A percentile compares a stretch with the other conserved stretches of the same genome.
Evolutionary conservation across 2,113 vertebrate genomes (phyloP).

Genomic region (Bambusicola thoracicus): DNA sequence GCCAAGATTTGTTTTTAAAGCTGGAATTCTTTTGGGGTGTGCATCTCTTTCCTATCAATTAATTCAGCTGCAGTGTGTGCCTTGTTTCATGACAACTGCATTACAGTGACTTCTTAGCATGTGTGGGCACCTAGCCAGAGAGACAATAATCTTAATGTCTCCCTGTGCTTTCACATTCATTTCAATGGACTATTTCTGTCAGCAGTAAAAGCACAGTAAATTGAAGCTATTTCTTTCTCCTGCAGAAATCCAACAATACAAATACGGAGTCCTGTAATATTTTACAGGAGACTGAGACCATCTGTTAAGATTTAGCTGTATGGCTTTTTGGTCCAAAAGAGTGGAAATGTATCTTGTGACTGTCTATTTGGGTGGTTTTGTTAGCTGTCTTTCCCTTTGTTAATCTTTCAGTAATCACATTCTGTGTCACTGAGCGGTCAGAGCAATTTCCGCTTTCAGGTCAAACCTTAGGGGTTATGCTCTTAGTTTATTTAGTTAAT

Average conservation of each 20-base stretch:
- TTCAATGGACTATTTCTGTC: conserved; percentile 54
- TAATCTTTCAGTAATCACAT: conserved; percentile 50
- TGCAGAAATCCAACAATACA: conserved; percentile 30
- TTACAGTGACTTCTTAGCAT: conserved; percentile 20
- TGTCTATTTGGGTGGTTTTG: conserved; percentile 41
- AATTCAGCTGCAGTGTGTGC: conserved; percentile 2
- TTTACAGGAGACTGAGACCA: conserved; percentile 47
- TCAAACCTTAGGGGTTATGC: background rate
- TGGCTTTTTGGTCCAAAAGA: conserved; percentile 27
- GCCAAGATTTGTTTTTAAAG: conserved; percentile 26
- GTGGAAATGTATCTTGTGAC: conserved; percentile 52
- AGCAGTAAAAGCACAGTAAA: conserved; percentile 49
- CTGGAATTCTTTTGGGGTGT: background rate
- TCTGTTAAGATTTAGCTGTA: conserved; percentile 58
- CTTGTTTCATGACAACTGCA: conserved; percentile 53
- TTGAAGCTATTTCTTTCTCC: conserved; percentile 36
- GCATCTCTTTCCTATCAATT: background rate
- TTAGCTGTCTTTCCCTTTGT: conserved; percentile 38
- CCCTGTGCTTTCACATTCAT: conserved; percentile 9
- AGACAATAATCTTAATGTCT: background rate
- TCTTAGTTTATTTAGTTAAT: conserved; percentile 8
- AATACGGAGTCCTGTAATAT: conserved; percentile 63
- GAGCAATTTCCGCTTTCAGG: conserved; percentile 34
- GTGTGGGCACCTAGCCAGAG: conserved; percentile 27
- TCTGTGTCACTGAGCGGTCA: conserved; percentile 42